Percentiles rank a stretch among this genome's conserved stretches.
Conservation (phyloP, 2,888 invertebrate genomes). For the Rhagophthalmus giganteus region DNA sequence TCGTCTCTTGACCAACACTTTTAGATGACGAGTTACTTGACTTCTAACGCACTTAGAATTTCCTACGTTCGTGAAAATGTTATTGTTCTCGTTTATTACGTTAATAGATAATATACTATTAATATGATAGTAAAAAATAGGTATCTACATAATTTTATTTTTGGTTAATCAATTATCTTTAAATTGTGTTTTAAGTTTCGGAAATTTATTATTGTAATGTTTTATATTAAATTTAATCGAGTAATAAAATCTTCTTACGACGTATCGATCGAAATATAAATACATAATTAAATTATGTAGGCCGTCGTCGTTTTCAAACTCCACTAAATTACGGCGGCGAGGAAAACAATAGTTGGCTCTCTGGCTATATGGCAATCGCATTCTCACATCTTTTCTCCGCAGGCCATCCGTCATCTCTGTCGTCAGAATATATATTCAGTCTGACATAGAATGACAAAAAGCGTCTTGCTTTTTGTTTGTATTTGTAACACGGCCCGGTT, state of each 20-base stretch:
- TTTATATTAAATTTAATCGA: background rate
- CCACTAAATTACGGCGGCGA: background rate
- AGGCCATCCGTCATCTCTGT: background rate
- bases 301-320: background rate
- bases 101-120: too few relatives aligned
- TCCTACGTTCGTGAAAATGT: too few relatives aligned
- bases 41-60: too few relatives aligned
- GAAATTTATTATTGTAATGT: background rate
- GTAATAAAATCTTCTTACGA: too few relatives aligned
- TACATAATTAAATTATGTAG: background rate
- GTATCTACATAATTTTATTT: too few relatives aligned
- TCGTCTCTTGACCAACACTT: too few relatives aligned
- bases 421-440: background rate
- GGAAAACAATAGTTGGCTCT: background rate
- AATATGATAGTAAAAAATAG: too few relatives aligned
- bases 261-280: background rate
- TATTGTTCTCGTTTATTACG: too few relatives aligned
- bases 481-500: background rate
- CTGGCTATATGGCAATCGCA: background rate
- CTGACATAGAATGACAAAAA: background rate
- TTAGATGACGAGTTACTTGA: too few relatives aligned
- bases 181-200: too few relatives aligned
- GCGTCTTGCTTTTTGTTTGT: background rate
- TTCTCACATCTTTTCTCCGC: background rate
- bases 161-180: too few relatives aligned